A percentile compares a stretch with the other conserved stretches of the same genome.
These are phyloP conservation scores for Agrochola lychnidis DNA, from an alignment of 2,888 invertebrate species.

Conservation along the genomic window DNA sequence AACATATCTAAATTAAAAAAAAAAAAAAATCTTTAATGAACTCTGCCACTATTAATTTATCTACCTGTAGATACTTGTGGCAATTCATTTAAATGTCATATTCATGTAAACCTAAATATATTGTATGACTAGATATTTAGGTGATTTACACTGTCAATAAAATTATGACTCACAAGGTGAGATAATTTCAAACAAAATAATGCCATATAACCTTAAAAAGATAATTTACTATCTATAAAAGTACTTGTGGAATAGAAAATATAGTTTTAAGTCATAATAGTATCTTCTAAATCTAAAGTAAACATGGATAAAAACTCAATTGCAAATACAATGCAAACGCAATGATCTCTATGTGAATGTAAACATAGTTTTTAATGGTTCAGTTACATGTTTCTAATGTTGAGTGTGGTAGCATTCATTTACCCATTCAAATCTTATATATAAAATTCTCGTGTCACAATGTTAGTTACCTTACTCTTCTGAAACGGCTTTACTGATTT, in stretches of 20 bases:
- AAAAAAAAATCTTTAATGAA: neutral
- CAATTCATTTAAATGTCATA: neutral
- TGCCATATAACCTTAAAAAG: conserved; percentile 32
- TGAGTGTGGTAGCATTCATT: neutral
- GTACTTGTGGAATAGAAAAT: conserved; percentile 18
- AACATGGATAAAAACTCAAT: conserved; percentile 34
- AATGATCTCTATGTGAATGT: conserved; percentile 60
- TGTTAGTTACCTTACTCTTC: no score
- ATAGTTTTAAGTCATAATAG: neutral
- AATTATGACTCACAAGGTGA: conserved; percentile 32
- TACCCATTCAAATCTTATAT: neutral
- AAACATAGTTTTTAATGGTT: conserved; percentile 55
- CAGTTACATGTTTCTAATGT: conserved; percentile 39
- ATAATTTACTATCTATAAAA: conserved; percentile 17
- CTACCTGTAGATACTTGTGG: conserved; percentile 7
- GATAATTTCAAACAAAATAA: conserved; percentile 22
- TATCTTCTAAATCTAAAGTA: conserved; percentile 13
- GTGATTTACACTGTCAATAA: conserved; percentile 30
- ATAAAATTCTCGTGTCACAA: no score
- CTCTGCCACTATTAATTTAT: conserved; percentile 7
- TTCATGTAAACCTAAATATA: conserved; percentile 21
- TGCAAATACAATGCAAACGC: conserved; percentile 44
- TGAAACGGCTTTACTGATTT: no score
- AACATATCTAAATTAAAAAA: neutral
- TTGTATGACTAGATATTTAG: conserved; percentile 26